A percentile compares a stretch with the other conserved stretches of the same genome.
These are phyloP conservation scores for Carabus problematicus DNA, from an alignment of 2,888 invertebrate genomes.

Conservation along the genomic window DNA sequence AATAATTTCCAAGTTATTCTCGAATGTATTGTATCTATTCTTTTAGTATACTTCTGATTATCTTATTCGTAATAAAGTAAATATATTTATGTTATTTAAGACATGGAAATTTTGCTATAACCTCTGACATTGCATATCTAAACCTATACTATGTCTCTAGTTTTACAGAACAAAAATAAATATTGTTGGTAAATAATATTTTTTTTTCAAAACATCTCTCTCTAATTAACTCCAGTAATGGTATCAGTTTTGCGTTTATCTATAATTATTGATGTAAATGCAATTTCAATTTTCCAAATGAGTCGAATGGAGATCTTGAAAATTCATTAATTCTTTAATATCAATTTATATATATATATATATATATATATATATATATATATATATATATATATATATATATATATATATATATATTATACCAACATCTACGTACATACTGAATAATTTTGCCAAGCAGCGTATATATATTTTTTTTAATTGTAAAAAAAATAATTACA, in stretches of 20 bases:
- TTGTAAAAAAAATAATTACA: background rate
- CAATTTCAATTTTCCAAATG: background rate
- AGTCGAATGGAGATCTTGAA: background rate
- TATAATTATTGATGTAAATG: background rate
- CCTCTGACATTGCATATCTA: slow-evolving; percentile 24
- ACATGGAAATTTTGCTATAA: slow-evolving; percentile 19
- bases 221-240: slow-evolving; percentile 13
- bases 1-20: background rate
- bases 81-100: background rate
- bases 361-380: background rate
- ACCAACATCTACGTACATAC: too few species aligned
- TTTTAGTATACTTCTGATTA: background rate
- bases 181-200: slow-evolving; percentile 10
- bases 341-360: background rate
- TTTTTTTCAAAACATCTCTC: background rate
- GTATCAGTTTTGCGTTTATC: slow-evolving; percentile 5
- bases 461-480: background rate
- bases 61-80: background rate
- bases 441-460: background rate
- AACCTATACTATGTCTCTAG: background rate
- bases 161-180: slow-evolving; percentile 14
- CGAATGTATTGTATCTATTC: background rate
- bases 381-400: background rate
- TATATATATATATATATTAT: too few species aligned
- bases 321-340: background rate